Conservation (phyloP, 2,888 invertebrate species). For the Coremacera marginata region DNA sequence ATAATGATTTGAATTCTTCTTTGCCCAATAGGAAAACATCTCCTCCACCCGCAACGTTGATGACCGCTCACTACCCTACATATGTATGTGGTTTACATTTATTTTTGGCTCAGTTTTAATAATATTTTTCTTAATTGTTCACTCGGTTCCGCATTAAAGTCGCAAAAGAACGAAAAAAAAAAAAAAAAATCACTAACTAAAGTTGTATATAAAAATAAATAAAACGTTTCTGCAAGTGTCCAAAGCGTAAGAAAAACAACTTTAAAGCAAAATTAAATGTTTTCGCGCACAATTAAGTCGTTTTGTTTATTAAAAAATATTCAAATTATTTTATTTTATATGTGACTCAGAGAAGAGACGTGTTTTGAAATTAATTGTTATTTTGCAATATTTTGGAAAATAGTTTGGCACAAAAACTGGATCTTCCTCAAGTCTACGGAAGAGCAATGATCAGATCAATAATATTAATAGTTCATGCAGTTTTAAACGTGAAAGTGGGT, state of each 20-base stretch:
- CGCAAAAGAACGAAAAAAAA: neutral
- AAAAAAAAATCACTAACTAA: neutral
- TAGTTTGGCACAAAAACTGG: neutral
- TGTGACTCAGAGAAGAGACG: neutral
- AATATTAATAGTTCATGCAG: neutral
- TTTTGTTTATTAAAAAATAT: neutral
- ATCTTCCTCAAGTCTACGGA: neutral
- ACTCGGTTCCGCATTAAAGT: neutral
- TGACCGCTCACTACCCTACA: neutral
- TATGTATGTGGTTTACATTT: neutral
- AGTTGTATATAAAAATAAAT: neutral
- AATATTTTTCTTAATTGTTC: neutral
- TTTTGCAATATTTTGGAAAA: neutral
- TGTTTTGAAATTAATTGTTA: neutral
- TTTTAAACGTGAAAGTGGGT: too few relatives aligned
- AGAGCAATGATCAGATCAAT: constrained; percentile 3
- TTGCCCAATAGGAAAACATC: constrained; percentile 56
- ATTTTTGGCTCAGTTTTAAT: neutral
- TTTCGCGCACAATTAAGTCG: neutral
- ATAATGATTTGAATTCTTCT: constrained; percentile 27
- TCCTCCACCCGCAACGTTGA: constrained; percentile 26
- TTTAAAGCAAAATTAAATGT: neutral
- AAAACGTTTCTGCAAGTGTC: neutral
- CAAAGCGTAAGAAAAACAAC: neutral
- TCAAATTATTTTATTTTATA: neutral